Conservation (phyloP, 2,797 vertebrate species). For the Arremon brunneinucha region DNA sequence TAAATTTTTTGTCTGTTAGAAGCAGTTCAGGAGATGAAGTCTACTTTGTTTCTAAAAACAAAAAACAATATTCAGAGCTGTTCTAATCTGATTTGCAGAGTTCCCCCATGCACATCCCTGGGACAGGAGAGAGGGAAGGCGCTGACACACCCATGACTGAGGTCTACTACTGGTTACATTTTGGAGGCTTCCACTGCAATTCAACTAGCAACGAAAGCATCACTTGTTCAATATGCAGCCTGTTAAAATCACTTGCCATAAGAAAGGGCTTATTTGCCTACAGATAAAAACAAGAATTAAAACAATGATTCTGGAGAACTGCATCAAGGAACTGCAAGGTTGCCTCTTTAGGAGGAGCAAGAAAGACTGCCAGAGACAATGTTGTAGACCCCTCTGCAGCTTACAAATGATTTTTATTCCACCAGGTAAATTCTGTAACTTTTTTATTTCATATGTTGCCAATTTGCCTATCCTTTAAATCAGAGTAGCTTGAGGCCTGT, state of each 20-base stretch:
- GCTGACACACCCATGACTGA: neutral
- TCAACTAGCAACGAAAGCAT: neutral
- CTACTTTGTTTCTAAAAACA: neutral
- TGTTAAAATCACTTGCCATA: neutral
- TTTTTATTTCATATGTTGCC: neutral
- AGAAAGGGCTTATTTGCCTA: neutral
- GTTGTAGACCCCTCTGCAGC: neutral
- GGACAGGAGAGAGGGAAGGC: neutral
- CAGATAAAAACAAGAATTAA: neutral
- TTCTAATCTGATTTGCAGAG: neutral
- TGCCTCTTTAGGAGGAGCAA: rapidly evolving
- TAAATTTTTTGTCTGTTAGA: neutral
- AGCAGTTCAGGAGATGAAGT: neutral
- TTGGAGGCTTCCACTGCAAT: neutral
- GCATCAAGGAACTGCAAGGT: neutral
- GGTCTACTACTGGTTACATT: neutral
- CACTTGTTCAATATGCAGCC: neutral
- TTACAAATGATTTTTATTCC: neutral
- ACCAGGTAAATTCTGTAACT: neutral
- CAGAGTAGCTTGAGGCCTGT: neutral
- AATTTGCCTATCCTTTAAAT: neutral
- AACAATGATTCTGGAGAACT: neutral
- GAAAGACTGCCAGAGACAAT: neutral
- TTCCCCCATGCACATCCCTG: neutral
- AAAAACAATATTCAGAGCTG: neutral